Percentiles rank a stretch among this genome's conserved stretches.
These are phyloP conservation scores for Tenthredo mesomela DNA, from an alignment of 2,888 invertebrate species.

Conservation along the genomic window DNA sequence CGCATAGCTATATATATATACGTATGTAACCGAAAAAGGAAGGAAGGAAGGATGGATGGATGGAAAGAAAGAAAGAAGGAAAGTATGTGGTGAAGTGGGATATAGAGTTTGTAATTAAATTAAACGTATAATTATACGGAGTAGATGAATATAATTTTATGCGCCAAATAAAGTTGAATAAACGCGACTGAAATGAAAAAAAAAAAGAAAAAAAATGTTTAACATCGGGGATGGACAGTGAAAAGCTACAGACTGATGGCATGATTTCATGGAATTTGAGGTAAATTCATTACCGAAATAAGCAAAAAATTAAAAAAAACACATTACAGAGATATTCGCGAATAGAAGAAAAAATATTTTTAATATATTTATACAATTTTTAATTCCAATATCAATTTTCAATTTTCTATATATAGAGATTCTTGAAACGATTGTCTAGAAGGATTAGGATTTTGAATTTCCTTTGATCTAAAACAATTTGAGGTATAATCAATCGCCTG, in stretches of 20 bases:
- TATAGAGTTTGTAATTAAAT: constrained; percentile 36
- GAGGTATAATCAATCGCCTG: neutral
- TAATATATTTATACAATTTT: neutral
- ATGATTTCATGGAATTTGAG: neutral
- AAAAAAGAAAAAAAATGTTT: neutral
- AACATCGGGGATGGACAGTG: neutral
- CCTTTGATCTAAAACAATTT: neutral
- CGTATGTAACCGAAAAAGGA: neutral
- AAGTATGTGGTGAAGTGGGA: constrained; percentile 25
- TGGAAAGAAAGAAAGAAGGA: neutral
- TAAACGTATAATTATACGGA: constrained; percentile 32
- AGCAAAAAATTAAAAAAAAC: neutral
- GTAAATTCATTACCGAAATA: neutral
- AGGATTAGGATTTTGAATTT: neutral
- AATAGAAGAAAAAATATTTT: neutral
- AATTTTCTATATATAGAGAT: too few relatives aligned
- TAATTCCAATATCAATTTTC: too few relatives aligned
- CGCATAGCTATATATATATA: too few relatives aligned
- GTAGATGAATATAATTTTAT: constrained; percentile 8
- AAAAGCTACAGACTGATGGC: neutral
- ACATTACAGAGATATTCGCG: too few relatives aligned
- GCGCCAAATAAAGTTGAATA: neutral
- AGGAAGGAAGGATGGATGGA: neutral
- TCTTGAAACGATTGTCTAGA: too few relatives aligned
- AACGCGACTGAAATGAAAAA: neutral